Evolutionary conservation across 64 coral and sea anemone species (phyloP).

Genomic region (Hydrozoanthus tunicans): DNA sequence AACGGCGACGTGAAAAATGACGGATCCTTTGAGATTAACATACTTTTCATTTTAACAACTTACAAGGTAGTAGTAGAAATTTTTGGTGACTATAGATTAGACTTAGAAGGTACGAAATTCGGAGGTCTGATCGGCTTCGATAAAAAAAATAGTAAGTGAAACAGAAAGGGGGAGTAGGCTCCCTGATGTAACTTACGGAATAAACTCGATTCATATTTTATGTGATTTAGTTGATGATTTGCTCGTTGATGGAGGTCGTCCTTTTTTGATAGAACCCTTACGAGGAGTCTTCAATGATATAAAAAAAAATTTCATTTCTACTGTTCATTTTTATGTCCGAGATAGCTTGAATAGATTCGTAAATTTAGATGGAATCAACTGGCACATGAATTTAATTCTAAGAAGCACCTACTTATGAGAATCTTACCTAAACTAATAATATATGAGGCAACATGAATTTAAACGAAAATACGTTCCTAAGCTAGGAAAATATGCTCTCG

Average conservation of each 20-base stretch:
- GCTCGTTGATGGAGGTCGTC: no score
- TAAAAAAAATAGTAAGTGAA: not conserved
- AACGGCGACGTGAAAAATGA: not conserved
- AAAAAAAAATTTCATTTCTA: not conserved
- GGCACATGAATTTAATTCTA: no score
- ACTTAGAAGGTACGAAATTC: constrained; percentile 4
- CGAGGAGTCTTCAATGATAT: not conserved
- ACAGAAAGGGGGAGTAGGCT: not conserved
- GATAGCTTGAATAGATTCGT: no score
- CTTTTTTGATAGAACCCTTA: no score
- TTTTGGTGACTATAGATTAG: not conserved
- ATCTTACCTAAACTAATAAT: no score
- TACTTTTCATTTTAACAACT: constrained; percentile 1
- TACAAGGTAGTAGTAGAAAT: constrained; percentile 1
- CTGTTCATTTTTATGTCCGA: no score
- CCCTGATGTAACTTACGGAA: constrained; percentile 22
- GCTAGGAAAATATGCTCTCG: no score
- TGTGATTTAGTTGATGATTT: not conserved
- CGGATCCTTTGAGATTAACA: not conserved
- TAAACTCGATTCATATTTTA: constrained; percentile 2
- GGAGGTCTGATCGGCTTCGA: constrained; percentile 28
- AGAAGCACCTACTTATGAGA: no score
- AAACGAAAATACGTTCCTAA: no score
- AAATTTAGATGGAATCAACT: no score
- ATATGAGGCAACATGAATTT: no score